Conservation (phyloP, 2,113 vertebrate genomes). For the Sebastes schlegelii region DNA sequence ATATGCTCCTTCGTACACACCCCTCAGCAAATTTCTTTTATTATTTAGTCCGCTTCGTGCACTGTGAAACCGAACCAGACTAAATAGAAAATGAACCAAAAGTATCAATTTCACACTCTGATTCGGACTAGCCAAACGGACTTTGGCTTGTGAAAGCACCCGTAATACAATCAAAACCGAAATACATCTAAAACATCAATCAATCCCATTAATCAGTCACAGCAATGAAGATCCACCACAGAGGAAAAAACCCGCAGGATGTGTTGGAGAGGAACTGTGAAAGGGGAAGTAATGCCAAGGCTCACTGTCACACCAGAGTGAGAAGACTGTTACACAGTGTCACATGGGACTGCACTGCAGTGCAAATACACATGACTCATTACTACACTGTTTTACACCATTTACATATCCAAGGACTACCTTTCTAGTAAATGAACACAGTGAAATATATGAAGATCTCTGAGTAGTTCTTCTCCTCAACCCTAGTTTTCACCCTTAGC, state of each 20-base stretch:
- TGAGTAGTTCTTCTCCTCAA: not conserved
- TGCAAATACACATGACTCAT: slow-evolving; percentile 40
- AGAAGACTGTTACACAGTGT: slow-evolving; percentile 50
- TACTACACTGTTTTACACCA: slow-evolving; percentile 6
- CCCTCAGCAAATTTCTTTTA: too few relatives aligned
- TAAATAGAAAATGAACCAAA: too few relatives aligned
- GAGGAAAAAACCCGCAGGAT: not conserved
- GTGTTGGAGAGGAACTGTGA: slow-evolving; percentile 50
- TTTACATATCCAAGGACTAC: not conserved
- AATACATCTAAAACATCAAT: not conserved
- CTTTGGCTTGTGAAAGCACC: too few relatives aligned
- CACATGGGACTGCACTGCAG: slow-evolving; percentile 43
- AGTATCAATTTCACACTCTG: too few relatives aligned
- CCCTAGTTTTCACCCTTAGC: not conserved
- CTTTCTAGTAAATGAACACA: not conserved
- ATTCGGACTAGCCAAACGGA: too few relatives aligned
- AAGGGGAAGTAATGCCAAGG: slow-evolving; percentile 67
- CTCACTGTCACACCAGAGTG: slow-evolving; percentile 75
- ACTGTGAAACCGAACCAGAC: too few relatives aligned
- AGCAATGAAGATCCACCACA: not conserved
- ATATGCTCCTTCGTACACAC: too few relatives aligned
- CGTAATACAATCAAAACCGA: not conserved
- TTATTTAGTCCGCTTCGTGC: too few relatives aligned
- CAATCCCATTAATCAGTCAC: not conserved
- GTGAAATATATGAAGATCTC: slow-evolving; percentile 5